Base-by-base conservation (phyloP, 2,888 invertebrate species). In the Plusia festucae region DNA sequence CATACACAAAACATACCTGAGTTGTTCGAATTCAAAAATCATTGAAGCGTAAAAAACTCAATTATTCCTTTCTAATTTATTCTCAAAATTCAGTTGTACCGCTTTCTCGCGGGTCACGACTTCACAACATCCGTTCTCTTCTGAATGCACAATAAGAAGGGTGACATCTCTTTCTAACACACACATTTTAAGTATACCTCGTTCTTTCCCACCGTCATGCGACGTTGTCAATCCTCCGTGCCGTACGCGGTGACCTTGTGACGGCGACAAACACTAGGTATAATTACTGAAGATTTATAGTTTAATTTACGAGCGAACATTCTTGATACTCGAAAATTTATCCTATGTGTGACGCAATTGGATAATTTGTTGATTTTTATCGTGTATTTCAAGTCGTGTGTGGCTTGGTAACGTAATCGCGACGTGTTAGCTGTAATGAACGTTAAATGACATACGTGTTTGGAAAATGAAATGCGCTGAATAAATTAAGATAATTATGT, bases 101-200 rank as follows among this genome's bases (percentile, higher is more conserved):
- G 92, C 94, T 94, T 94, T 94, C 94, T 91, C 91, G 91, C 87
- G 88, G 92, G 93, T 93, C 93, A 93, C 92, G 91, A 91, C 90
- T 90, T 89, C 87, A 90, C 90, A 89, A 90, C 90, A 92, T 91
- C 93, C 91, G 94, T 92, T 94, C 92, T 89, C 89, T 89, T 90
- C 89, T 85, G 90, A 93, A 91, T 91, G 93, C 90, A 92, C 90
- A 92, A 91, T 91, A 86, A 84, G 84, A 91, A 86, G 88, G 52
- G 59, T 76, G 83, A 83, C 76, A 62, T 93, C 92, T 88, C 89
- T 69, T 72, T 93, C 83, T 75, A 66, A 59, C 79, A 1, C 60
- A 20, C 8, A 0, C 2, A n/a, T 40, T 53, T 18, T 8, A 18
- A 40, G 18, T 85, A 69, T 68, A 20, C 22, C 75, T 74, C n/a